phyloP scores from a whole-genome alignment of 2,113 vertebrate genomes.

The Apodemus sylvaticus region DNA sequence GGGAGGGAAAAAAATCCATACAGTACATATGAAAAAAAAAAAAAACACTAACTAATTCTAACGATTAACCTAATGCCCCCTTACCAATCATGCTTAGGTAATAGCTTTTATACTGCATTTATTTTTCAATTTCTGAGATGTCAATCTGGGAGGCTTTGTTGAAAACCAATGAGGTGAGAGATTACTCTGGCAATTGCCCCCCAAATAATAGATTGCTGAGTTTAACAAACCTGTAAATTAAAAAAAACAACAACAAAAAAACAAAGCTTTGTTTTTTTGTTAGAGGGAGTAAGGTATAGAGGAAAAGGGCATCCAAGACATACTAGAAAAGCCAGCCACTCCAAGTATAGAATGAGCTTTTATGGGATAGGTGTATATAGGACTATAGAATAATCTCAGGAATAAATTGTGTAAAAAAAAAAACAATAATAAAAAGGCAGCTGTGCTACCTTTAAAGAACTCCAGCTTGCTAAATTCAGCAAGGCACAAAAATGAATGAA shows the following conservation, averaged over 20 bases:
- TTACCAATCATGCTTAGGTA: constrained; percentile 59
- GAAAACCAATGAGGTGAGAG: constrained; percentile 71
- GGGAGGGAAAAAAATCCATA: neutral
- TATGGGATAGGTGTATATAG: neutral
- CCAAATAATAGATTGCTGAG: constrained; percentile 68
- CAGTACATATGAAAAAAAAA: neutral
- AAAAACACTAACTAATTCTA: constrained; percentile 20
- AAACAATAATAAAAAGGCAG: neutral
- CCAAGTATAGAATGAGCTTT: neutral
- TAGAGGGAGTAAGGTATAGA: constrained; percentile 20
- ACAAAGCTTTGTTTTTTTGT: neutral
- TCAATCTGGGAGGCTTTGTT: constrained; percentile 72
- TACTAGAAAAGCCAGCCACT: neutral
- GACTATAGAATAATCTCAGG: neutral
- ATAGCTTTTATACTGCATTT: constrained; percentile 72
- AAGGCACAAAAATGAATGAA: neutral
- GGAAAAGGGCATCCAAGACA: neutral
- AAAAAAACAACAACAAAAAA: neutral
- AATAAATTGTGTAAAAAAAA: constrained; percentile 14
- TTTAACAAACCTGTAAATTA: constrained; percentile 60
- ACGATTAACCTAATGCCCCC: neutral
- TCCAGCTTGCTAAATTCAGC: neutral
- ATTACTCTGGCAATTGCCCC: constrained; percentile 74
- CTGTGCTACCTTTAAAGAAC: neutral
- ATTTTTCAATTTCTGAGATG: constrained; percentile 78